phyloP scores from a whole-genome alignment of 2,797 vertebrate genomes.

The Schizopygopsis malacanthus region DNA sequence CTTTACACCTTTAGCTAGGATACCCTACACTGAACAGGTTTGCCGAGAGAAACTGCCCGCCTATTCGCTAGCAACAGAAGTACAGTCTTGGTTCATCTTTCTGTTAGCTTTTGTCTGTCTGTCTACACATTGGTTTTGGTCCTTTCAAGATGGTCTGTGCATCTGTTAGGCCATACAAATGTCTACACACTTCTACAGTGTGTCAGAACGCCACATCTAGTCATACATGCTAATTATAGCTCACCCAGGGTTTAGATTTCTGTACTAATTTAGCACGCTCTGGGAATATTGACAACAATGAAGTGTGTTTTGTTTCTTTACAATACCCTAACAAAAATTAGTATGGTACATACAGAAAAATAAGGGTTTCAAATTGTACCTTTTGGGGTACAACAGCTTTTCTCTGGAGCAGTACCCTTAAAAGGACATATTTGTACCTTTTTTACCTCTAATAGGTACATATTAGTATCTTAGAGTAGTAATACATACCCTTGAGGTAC shows the following conservation, averaged over 20 bases:
- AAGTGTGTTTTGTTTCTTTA: not conserved
- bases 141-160: slow-evolving; percentile 38
- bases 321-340: not conserved
- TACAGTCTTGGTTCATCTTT: slow-evolving; percentile 49
- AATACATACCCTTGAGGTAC: too few relatives aligned
- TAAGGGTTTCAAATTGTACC: too few relatives aligned
- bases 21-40: slow-evolving; percentile 58
- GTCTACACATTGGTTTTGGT: slow-evolving; percentile 26
- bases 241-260: not conserved
- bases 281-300: slow-evolving; percentile 5
- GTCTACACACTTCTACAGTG: slow-evolving; percentile 34
- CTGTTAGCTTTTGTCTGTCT: slow-evolving; percentile 46
- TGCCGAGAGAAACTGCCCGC: slow-evolving; percentile 34
- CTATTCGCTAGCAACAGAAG: slow-evolving; percentile 53
- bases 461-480: too few relatives aligned
- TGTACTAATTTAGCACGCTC: not conserved
- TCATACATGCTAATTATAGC: slow-evolving; percentile 19
- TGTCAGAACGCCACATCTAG: not conserved
- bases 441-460: too few relatives aligned
- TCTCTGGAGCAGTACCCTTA: too few relatives aligned
- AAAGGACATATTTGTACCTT: too few relatives aligned
- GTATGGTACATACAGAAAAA: not conserved
- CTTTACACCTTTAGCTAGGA: slow-evolving; percentile 58
- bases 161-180: slow-evolving; percentile 27
- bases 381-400: too few relatives aligned